Evolutionary conservation across 2,888 invertebrate species (phyloP), one percentile per base, ranked within the genome.

Genomic region (Drosophila kanekoi): DNA sequence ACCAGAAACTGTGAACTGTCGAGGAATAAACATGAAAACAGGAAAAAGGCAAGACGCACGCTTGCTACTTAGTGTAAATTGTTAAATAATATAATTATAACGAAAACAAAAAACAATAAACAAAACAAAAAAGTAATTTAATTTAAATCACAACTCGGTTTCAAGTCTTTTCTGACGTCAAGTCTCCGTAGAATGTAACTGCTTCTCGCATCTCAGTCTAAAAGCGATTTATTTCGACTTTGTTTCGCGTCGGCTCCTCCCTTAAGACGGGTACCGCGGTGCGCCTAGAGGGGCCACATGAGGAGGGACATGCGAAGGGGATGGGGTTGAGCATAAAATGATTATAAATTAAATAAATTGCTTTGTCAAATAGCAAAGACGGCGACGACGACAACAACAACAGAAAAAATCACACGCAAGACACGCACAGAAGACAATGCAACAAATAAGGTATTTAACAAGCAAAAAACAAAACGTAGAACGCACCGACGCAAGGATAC

Each of bases 221-320:
- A 67, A 87, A 89, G 52, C 89, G 90, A 77, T 86, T 84, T 61
- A 90, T 87, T 77, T 90, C 89, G 62, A 80, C 65, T 75, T 83
- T 81, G 54, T 72, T 87, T 74, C 18, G 45, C n/a, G 59, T 81
- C 43, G 77, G 45, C 35, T 67, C 79, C 58, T 84, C 90, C 64
- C 49, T 76, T 14, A 87, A 72, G 43, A 91, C 81, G 9, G 90
- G 89, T 38, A 90, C 87, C 32, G 53, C 78, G 45, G 74, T 65
- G 33, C 91, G 89, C 20, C 90, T 90, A 64, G 32, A 13, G 63
- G 68, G 61, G 37, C 16, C 52, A 20, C 28, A 20, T 18, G 44
- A 40, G 51, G 13, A 33, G 13, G 13, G 13, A 20, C 28, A 20
- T 18, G 44, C 38, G 51, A 11, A 33, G 13, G 13, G 13, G 35